Base-by-base conservation (phyloP, 2,888 invertebrate species). In the Tuberolachnus salignus region DNA sequence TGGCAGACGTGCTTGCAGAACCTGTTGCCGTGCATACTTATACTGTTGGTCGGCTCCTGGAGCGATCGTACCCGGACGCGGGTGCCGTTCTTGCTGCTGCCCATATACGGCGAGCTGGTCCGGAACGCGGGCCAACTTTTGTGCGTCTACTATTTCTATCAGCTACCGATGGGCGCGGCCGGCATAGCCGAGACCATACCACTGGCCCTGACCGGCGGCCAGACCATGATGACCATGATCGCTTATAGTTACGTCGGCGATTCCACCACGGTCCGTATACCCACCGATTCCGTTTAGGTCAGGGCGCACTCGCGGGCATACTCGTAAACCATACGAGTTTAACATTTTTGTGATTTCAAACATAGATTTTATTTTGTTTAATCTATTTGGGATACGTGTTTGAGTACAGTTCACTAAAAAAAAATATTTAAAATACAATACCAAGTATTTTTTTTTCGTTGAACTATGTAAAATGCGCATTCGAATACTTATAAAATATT, bases 161-260 rank as follows among this genome's bases (percentile, higher is more conserved):
- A 92, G 84, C 86, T 93, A 59, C 93, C 93, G 0, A 92, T 94
- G 88, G 94, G 94, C 86, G 83, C 83, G 57, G 91, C 92, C 21
- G 94, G 92, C 0, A 88, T 93, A 8, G 91, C 92, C 0, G 94
- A 94, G 85, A 92, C 92, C 0, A 88, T 94, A 82, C 93, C 93
- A 85, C 93, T 94, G 4, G 93, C 93, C 0, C 84, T 94, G 8
- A 92, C 93, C 1, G 92, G 94, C 14, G 94, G 94, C 14, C 94
- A 94, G 93, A 93, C 93, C 84, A 93, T 93, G 42, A 93, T 94
- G 93, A 91, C 94, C 83, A 94, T 94, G 93, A 93, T 93, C 23
- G 91, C 94, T 82, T 93, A 95, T 86, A 93, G 94, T 86, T 95
- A 95, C 84, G 91, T 96, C 81, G 93, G 92, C 1, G 94, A 95